Evolutionary conservation across 2,888 invertebrate species (phyloP).

Genomic region (Melinaea marsaeus): DNA sequence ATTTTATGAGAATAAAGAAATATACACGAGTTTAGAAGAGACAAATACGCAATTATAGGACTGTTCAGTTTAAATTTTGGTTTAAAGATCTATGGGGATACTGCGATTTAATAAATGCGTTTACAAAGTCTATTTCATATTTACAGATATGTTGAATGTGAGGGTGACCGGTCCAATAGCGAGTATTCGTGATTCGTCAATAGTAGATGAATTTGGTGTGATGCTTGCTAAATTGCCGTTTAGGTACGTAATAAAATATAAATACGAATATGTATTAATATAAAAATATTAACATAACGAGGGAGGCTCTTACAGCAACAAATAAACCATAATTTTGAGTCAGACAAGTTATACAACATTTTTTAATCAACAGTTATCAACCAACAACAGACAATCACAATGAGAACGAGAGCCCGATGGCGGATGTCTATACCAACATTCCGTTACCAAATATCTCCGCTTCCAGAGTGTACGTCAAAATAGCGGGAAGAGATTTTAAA

Average conservation of each 20-base stretch:
- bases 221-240: constrained; percentile 63
- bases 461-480: constrained; percentile 59
- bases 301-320: too few relatives aligned
- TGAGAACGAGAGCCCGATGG: constrained; percentile 24
- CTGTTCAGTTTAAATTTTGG: too few relatives aligned
- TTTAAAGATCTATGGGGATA: neutral
- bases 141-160: constrained; percentile 55
- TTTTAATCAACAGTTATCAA: constrained; percentile 52
- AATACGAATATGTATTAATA: neutral
- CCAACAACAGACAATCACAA: constrained; percentile 46
- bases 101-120: neutral
- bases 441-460: constrained; percentile 52
- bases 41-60: too few relatives aligned
- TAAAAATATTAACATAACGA: neutral
- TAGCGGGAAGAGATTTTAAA: constrained; percentile 61
- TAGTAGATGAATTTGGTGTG: constrained; percentile 63
- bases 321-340: too few relatives aligned
- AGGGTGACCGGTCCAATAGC: constrained; percentile 62
- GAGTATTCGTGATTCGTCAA: constrained; percentile 59
- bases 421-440: constrained; percentile 43
- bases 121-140: neutral
- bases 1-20: too few relatives aligned
- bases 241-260: constrained; percentile 43
- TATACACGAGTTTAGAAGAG: too few relatives aligned
- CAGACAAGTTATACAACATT: neutral